Conservation (phyloP, 2,113 vertebrate genomes). For the Microtus montanus region DNA sequence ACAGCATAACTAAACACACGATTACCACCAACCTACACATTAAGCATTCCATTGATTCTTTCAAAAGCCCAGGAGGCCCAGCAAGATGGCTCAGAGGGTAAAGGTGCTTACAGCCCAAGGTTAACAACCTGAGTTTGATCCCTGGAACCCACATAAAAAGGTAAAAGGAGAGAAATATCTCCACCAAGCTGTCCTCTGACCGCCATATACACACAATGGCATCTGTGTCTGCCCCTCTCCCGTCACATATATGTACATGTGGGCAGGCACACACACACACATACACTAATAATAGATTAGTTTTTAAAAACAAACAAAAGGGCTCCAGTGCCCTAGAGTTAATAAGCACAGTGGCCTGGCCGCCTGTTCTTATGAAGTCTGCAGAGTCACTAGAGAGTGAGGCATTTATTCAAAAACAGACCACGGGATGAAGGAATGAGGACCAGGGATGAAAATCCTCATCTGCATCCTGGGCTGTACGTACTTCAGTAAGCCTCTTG, state of each 20-base stretch:
- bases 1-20: background rate
- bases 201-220: background rate
- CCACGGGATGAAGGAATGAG: background rate
- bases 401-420: background rate
- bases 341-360: background rate
- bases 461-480: background rate
- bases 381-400: background rate
- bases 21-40: background rate
- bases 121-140: background rate
- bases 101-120: background rate
- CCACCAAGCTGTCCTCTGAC: background rate
- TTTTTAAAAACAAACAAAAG: background rate
- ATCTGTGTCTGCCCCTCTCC: background rate
- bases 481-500: background rate
- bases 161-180: background rate
- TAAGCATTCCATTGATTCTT: background rate
- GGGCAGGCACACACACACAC: no score
- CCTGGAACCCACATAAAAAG: background rate
- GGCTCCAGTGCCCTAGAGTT: background rate
- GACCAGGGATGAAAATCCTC: slow-evolving; percentile 6
- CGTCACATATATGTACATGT: background rate
- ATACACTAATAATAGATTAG: background rate
- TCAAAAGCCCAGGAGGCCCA: background rate
- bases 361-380: background rate
- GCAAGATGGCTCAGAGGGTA: background rate